These are phyloP conservation scores for Malthinus flaveolus DNA, from an alignment of 2,888 invertebrate species.

Conservation along the genomic window DNA sequence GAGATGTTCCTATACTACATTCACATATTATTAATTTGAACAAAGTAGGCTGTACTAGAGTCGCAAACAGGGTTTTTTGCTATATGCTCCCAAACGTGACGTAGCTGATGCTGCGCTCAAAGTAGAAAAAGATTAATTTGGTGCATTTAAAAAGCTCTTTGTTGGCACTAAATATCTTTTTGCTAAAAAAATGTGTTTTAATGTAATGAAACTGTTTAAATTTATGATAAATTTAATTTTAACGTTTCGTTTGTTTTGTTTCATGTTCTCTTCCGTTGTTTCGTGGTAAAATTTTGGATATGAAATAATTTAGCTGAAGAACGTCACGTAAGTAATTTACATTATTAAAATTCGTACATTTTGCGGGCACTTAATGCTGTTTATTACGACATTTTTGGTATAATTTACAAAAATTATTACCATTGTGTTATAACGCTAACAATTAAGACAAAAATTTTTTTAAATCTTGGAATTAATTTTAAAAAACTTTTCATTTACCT, in stretches of 20 bases:
- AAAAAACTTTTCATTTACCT: neutral
- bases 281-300: slow-evolving; percentile 30
- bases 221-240: slow-evolving; percentile 18
- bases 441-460: neutral
- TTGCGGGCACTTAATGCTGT: neutral
- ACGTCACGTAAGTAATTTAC: slow-evolving; percentile 62
- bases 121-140: too few relatives aligned
- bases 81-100: too few relatives aligned
- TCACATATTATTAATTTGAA: too few relatives aligned
- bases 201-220: too few relatives aligned
- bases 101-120: too few relatives aligned
- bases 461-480: slow-evolving; percentile 1
- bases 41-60: too few relatives aligned
- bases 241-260: slow-evolving; percentile 53
- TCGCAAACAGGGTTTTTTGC: too few relatives aligned
- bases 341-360: slow-evolving; percentile 5
- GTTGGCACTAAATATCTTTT: too few relatives aligned
- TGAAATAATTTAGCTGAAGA: slow-evolving; percentile 66
- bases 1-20: too few relatives aligned
- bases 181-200: too few relatives aligned
- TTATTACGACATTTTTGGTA: slow-evolving; percentile 5
- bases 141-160: too few relatives aligned
- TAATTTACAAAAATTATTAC: slow-evolving; percentile 1
- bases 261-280: slow-evolving; percentile 52
- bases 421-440: slow-evolving; percentile 2